These are phyloP conservation scores for Epinotia ramella DNA, from an alignment of 2,888 invertebrate species.

Conservation along the genomic window DNA sequence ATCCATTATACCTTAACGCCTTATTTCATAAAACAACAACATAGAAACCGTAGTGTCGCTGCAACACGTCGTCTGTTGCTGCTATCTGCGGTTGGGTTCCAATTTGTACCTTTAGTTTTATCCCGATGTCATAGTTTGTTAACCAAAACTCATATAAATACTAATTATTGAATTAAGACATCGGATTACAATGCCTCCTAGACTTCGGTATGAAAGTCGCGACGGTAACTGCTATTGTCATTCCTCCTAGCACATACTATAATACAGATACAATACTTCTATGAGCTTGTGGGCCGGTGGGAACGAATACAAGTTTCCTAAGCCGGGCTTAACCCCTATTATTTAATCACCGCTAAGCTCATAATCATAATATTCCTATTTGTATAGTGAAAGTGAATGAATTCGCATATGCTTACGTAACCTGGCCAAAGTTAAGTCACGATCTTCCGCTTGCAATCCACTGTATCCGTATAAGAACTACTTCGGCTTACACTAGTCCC, in stretches of 20 bases:
- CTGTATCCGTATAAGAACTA: background rate
- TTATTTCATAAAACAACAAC: background rate
- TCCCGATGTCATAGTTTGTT: background rate
- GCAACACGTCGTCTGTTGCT: no score
- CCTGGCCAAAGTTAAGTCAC: slow-evolving; percentile 37
- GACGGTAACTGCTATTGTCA: no score
- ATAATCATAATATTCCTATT: slow-evolving; percentile 41
- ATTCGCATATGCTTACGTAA: slow-evolving; percentile 43
- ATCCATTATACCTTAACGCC: no score
- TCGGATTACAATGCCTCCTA: background rate
- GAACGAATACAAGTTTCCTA: slow-evolving; percentile 6
- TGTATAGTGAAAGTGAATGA: slow-evolving; percentile 43
- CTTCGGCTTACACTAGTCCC: background rate
- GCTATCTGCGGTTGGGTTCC: no score
- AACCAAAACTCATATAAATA: background rate
- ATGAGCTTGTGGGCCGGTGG: background rate
- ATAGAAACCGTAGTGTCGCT: no score
- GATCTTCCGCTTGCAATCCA: slow-evolving; percentile 21
- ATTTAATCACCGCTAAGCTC: slow-evolving; percentile 25
- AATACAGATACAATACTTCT: background rate
- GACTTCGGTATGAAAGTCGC: background rate
- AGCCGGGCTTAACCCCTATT: slow-evolving; percentile 31
- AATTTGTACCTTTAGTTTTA: background rate
- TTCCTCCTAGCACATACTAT: background rate
- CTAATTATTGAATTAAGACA: background rate